A percentile compares a stretch with the other conserved stretches of the same genome.
These are phyloP conservation scores for Beaufortia kweichowensis DNA, from an alignment of 2,113 vertebrate species.

Conservation along the genomic window DNA sequence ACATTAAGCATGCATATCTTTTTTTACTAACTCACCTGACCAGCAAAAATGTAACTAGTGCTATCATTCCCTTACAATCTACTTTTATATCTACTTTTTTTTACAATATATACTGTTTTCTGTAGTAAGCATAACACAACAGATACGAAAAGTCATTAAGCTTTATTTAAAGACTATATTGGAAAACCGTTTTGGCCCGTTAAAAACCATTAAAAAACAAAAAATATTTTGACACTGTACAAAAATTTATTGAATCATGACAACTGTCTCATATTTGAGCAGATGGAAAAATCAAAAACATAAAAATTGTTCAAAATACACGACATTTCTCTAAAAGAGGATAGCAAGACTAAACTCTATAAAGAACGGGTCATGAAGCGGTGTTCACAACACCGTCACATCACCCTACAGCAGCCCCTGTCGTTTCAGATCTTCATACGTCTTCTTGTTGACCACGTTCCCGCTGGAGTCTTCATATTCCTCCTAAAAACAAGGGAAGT, in stretches of 20 bases:
- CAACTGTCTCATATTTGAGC: constrained; percentile 45
- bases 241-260: constrained; percentile 66
- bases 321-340: neutral
- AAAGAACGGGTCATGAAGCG: neutral
- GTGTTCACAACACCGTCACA: neutral
- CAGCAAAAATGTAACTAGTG: no score
- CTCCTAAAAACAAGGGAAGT: constrained; percentile 73
- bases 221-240: constrained; percentile 44
- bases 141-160: no score
- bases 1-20: no score
- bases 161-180: no score
- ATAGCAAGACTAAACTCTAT: no score
- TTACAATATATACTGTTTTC: no score
- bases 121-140: no score
- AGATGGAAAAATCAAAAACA: constrained; percentile 57
- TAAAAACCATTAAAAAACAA: neutral
- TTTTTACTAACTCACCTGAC: neutral
- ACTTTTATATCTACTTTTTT: no score
- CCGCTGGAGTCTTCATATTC: constrained; percentile 98
- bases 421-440: constrained; percentile 95
- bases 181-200: no score
- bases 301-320: constrained; percentile 55
- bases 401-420: constrained; percentile 87
- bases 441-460: constrained; percentile 98
- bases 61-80: no score